Conservation (phyloP, 2,113 vertebrate species). For the Natator depressus region DNA sequence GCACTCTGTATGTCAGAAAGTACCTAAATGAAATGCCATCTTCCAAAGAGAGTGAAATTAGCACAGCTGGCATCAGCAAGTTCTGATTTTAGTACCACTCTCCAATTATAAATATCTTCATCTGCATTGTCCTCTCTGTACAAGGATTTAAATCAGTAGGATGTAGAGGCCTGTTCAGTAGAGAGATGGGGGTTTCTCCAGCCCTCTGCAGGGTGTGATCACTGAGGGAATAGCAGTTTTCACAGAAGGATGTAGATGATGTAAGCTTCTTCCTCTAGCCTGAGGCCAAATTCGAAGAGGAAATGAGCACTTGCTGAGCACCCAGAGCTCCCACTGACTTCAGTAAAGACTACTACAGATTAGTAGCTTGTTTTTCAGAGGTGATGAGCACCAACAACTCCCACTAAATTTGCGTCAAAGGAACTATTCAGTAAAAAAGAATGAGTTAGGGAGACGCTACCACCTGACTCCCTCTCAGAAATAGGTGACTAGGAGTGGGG, state of each 20-base stretch:
- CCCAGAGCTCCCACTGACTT: neutral
- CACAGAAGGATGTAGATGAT: neutral
- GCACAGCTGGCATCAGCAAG: slow-evolving; percentile 68
- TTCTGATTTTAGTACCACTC: neutral
- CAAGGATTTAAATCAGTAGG: neutral
- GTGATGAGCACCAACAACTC: neutral
- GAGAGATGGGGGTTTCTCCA: accelerated
- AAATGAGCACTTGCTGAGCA: accelerated
- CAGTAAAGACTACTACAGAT: neutral
- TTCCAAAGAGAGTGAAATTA: slow-evolving; percentile 48
- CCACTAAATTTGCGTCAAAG: neutral
- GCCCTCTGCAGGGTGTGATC: neutral
- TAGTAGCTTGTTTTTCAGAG: neutral
- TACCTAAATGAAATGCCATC: slow-evolving; percentile 26
- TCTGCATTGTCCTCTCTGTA: neutral
- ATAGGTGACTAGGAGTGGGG: neutral
- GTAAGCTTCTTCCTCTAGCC: neutral
- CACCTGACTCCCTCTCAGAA: neutral
- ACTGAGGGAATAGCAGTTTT: accelerated
- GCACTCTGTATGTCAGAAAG: slow-evolving; percentile 52
- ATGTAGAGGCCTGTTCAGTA: neutral
- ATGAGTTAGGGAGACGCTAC: neutral
- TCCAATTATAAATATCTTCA: neutral
- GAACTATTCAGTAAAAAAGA: neutral
- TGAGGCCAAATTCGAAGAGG: neutral